Evolutionary conservation across 2,888 invertebrate genomes (phyloP), one percentile per base, ranked within the genome.

Genomic region (Nebria brevicollis): DNA sequence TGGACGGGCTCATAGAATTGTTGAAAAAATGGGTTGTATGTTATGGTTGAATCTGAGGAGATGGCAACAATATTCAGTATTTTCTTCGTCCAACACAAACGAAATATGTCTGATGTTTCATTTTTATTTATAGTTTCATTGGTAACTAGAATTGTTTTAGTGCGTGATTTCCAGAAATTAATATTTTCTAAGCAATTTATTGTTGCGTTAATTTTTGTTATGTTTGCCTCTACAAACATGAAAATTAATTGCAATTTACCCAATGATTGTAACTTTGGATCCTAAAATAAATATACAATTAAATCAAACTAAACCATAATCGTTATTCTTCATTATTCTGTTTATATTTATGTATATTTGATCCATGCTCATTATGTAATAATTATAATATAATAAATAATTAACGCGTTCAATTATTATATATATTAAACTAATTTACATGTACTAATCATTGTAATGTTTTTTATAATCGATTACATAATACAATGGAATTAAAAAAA

Each of bases 11-110:
- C 41, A 54, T 64, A 76, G 42, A 13, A 81, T 54, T 34, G 43
- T 20, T 81, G n/a, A 15, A 70, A 76, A 72, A 75, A 81, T 41
- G 81, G 81, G 54, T 81, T 81, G 65, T 41, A 81, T 11, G 64
- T 66, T 26, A 76, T 10, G 10, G 76, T 54, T 25, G 75, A 66
- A 8, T 75, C 65, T n/a, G 81, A 42, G 7, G 41, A 54, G 43
- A 76, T 13, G 13, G 76, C 34, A 34, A 75, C 66, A 7, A 76
- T 64, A 25, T 81, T 81, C 8, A 76, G 10, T 26, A 81, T 72
- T 76, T 81, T 81, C 26, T 20, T 20, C 0, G 10, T n/a, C 81
- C 81, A 81, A 65, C 75, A 76, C 11, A 81, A 8, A 64, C 75
- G 25, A 76, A 76, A 81, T 41, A 75, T 81, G 1, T 81, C 72